Evolutionary conservation across 2,113 vertebrate species (phyloP).

Genomic region (Heterocephalus glaber): DNA sequence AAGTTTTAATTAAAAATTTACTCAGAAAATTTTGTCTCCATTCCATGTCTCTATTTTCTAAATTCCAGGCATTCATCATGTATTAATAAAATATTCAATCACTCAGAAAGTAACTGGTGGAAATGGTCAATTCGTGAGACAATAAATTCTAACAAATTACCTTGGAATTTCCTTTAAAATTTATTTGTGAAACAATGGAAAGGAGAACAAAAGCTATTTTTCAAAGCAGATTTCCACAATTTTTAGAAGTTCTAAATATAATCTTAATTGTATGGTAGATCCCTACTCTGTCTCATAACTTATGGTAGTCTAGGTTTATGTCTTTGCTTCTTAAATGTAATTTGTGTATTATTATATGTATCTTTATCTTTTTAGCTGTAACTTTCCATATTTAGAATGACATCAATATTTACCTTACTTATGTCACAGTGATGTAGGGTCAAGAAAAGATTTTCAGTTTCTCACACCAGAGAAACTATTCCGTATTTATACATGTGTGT

Average conservation of each 20-base stretch:
- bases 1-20: background rate
- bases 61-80: background rate
- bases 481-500: too few species aligned
- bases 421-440: background rate
- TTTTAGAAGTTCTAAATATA: background rate
- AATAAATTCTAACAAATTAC: background rate
- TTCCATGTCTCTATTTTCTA: background rate
- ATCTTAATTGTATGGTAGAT: background rate
- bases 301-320: background rate
- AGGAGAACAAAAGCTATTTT: background rate
- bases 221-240: slow-evolving; percentile 25
- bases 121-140: background rate
- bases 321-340: background rate
- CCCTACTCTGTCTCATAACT: background rate
- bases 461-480: too few species aligned
- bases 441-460: background rate
- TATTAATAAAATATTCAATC: background rate
- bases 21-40: background rate
- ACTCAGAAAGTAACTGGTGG: background rate
- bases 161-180: slow-evolving; percentile 19
- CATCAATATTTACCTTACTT: background rate
- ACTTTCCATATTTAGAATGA: background rate
- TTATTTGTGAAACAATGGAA: background rate
- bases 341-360: background rate
- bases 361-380: background rate